A percentile compares a stretch with the other conserved stretches of the same genome.
Conservation (phyloP, 2,797 vertebrate genomes). For the Phrynocephalus forsythii region DNA sequence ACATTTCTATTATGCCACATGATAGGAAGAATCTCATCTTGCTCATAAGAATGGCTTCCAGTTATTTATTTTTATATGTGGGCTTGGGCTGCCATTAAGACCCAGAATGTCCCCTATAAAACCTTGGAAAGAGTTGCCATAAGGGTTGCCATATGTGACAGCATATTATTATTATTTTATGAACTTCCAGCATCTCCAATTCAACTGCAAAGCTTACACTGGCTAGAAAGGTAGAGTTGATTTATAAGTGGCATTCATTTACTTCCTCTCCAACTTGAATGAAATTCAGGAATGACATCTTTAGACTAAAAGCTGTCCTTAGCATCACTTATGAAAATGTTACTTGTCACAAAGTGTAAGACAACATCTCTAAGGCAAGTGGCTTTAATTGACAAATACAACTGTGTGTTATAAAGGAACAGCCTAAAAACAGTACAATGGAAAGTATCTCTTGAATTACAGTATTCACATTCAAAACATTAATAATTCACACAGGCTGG, state of each 20-base stretch:
- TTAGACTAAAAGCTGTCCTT: conserved; percentile 3
- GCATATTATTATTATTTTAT: neutral
- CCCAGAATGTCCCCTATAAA: too few species aligned
- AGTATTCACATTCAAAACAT: neutral
- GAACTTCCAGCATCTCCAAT: neutral
- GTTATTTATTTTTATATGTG: neutral
- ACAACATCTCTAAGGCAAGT: conserved; percentile 46
- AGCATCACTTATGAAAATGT: conserved; percentile 12
- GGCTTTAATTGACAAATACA: conserved; percentile 36
- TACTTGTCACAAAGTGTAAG: conserved; percentile 55
- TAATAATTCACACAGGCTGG: neutral
- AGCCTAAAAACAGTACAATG: conserved; percentile 28
- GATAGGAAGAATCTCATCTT: neutral
- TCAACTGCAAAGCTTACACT: neutral
- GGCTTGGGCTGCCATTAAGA: too few species aligned
- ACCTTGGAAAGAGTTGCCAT: too few species aligned
- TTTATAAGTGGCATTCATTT: neutral
- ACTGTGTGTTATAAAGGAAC: neutral
- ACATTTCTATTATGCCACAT: neutral
- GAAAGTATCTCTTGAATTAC: conserved; percentile 11
- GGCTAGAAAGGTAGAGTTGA: neutral
- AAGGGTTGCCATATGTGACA: too few species aligned
- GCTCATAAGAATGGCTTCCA: neutral
- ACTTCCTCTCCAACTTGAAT: neutral
- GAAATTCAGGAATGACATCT: neutral